phyloP scores from a whole-genome alignment of 1,140 invertebrate genomes.

The Cherax quadricarinatus region DNA sequence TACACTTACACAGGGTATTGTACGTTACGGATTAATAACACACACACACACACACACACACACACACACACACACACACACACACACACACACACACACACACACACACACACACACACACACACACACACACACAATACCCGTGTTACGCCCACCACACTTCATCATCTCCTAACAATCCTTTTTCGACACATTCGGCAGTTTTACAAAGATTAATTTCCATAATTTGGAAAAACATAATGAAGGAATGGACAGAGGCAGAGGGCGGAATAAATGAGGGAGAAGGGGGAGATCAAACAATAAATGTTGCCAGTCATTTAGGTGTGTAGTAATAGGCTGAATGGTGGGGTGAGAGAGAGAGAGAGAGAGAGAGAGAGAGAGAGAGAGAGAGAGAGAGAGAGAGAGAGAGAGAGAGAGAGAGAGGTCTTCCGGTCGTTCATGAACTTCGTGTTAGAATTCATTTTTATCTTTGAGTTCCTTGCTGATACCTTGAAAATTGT shows the following conservation, averaged over 20 bases:
- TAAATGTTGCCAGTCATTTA: background rate
- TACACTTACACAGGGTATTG: background rate
- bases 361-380: no score
- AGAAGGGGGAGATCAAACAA: background rate
- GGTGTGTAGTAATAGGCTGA: background rate
- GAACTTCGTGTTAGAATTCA: no score
- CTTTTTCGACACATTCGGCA: constrained; percentile 57
- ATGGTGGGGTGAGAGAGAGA: background rate
- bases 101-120: constrained; percentile 30
- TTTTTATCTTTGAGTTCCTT: no score
- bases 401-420: no score
- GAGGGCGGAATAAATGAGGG: background rate
- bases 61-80: constrained; percentile 38
- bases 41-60: background rate
- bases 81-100: constrained; percentile 37
- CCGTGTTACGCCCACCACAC: constrained; percentile 2
- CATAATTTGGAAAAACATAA: constrained; percentile 54
- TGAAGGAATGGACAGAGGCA: background rate
- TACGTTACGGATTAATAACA: background rate
- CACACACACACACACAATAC: constrained; percentile 37
- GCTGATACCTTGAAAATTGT: no score
- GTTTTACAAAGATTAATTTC: constrained; percentile 56
- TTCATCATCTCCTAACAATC: constrained; percentile 46
- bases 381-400: no score
- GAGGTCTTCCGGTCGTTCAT: no score